phyloP scores from a whole-genome alignment of 2,888 invertebrate genomes.

The Acanthosepion lycidas region DNA sequence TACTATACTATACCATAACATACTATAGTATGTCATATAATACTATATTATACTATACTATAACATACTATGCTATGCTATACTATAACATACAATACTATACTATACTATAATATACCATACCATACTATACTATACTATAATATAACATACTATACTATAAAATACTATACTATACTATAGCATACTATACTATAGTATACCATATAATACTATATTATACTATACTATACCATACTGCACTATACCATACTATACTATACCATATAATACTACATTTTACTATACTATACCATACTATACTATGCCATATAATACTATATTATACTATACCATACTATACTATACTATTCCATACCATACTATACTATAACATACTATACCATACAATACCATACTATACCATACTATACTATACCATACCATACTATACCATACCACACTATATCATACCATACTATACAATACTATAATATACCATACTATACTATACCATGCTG shows the following conservation, averaged over 20 bases:
- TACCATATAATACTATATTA: background rate
- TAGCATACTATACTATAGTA: background rate
- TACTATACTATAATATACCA: background rate
- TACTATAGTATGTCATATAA: background rate
- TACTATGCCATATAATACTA: background rate
- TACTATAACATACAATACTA: background rate
- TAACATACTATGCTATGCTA: background rate
- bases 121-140: background rate
- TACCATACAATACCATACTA: background rate
- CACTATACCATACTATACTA: background rate
- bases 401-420: background rate
- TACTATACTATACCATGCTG: too few relatives aligned
- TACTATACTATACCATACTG: background rate
- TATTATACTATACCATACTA: background rate
- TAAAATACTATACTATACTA: background rate
- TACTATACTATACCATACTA: background rate
- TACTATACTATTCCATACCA: background rate
- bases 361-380: background rate
- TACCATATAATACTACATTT: background rate
- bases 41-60: background rate
- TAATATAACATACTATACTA: background rate
- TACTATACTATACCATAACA: background rate
- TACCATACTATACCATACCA: too few relatives aligned
- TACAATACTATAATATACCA: too few relatives aligned
- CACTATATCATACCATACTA: too few relatives aligned